Base-by-base conservation (phyloP, 2,888 invertebrate species). In the Apamea anceps region DNA sequence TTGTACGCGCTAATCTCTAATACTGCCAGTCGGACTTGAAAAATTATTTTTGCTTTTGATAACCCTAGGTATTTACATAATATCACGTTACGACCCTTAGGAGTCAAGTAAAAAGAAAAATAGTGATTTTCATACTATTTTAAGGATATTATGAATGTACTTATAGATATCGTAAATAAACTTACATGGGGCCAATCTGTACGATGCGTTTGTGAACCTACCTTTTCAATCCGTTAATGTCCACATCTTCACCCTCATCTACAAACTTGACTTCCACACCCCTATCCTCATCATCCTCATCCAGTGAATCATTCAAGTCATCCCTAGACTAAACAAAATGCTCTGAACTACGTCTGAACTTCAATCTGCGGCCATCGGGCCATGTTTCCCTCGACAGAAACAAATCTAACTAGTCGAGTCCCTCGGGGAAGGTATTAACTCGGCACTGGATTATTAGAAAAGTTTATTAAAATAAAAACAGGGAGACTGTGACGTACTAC, bases 401-500 rank as follows among this genome's bases (percentile, higher is more conserved):
- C 76, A 79, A 81, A 87, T 81, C 79, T 70, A 87, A 87, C 84
- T 75, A 79, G 72, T 72, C 66, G 28, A 8, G 13, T 45, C 75
- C 70, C 75, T 32, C 63, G 75, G 75, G 79, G 42, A 73, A 2
- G 3, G 54, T 45, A 76, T 76, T 74, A 87, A 76, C 79, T 78
- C 25, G 13, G 13, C 54, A 70, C 62, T 37, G 67, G 21, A 87
- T 82, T 68, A 85, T 79, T 78, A 85, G 60, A 85, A 79, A 79
- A 87, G 66, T 79, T 81, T 74, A 78, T 81, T 76, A 70, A 84
- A 84, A 77, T 72, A 79, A 76, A 82, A 86, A 77, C 70, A 51
- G 15, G 45, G n/a, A 63, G 18, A 77, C 54, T 48, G 60, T 80
- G 37, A 65, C 45, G 83, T 80, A 75, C n/a, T 51, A 37, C 54